These are phyloP conservation scores for Dryomyza anilis DNA, from an alignment of 2,888 invertebrate genomes.

Conservation along the genomic window DNA sequence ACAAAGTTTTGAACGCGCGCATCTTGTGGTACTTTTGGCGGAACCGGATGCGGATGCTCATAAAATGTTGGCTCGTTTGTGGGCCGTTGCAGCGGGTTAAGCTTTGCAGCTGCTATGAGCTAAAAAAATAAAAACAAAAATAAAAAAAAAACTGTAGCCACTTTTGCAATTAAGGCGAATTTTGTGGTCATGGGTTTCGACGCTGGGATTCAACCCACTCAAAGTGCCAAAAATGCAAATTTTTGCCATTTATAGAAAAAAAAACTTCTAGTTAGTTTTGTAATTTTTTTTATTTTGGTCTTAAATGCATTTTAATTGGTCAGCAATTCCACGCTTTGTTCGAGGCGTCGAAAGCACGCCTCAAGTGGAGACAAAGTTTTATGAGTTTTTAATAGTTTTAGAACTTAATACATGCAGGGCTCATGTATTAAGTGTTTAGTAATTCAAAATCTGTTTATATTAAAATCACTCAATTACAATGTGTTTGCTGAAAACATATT, in stretches of 20 bases:
- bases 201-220: too few species aligned
- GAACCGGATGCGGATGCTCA: neutral
- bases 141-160: slow-evolving; percentile 39
- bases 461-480: too few species aligned
- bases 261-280: neutral
- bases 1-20: slow-evolving; percentile 17
- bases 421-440: too few species aligned
- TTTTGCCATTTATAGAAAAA: neutral
- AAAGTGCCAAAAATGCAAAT: neutral
- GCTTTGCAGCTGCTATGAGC: slow-evolving; percentile 8
- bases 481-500: too few species aligned
- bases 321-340: neutral
- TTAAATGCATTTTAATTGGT: slow-evolving; percentile 42
- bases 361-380: slow-evolving; percentile 1
- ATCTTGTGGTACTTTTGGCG: neutral
- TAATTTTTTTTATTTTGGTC: slow-evolving; percentile 30
- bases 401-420: too few species aligned
- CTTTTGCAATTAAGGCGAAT: slow-evolving; percentile 42
- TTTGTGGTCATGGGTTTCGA: slow-evolving; percentile 28
- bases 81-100: slow-evolving; percentile 13
- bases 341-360: neutral
- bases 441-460: too few species aligned
- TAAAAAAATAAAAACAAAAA: too few species aligned
- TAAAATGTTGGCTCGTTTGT: slow-evolving; percentile 2
- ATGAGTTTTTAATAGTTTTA: slow-evolving; percentile 18